phyloP scores from a whole-genome alignment of 1,140 invertebrate genomes.

The Globodera rostochiensis region DNA sequence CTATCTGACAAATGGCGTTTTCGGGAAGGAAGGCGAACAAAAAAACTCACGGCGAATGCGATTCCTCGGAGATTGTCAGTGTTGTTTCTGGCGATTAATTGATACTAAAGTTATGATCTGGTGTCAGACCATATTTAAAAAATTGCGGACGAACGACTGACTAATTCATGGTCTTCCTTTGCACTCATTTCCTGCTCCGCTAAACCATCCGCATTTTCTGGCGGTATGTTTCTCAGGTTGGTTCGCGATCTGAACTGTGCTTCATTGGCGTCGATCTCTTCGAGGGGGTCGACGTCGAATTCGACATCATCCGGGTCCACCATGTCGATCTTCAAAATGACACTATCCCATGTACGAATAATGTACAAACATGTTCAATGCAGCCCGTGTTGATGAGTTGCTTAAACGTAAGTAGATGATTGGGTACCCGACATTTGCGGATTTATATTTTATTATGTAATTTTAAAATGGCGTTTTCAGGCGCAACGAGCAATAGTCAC shows the following conservation, averaged over 20 bases:
- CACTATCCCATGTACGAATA: not conserved
- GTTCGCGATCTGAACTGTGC: slow-evolving; percentile 52
- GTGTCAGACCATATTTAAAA: not conserved
- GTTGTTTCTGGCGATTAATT: slow-evolving; percentile 56
- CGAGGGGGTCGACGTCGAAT: slow-evolving; percentile 55
- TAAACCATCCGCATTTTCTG: slow-evolving; percentile 33
- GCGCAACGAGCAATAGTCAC: too few relatives aligned
- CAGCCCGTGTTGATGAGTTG: slow-evolving; percentile 64
- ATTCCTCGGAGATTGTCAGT: slow-evolving; percentile 51
- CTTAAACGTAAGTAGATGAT: slow-evolving; percentile 35
- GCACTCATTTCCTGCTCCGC: slow-evolving; percentile 22
- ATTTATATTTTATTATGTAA: slow-evolving; percentile 1
- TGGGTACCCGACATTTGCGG: too few relatives aligned
- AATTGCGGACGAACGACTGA: slow-evolving; percentile 14
- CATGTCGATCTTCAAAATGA: slow-evolving; percentile 47
- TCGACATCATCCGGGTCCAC: slow-evolving; percentile 56
- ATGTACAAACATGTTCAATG: slow-evolving; percentile 51
- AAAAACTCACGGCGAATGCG: slow-evolving; percentile 48
- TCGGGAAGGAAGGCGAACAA: not conserved
- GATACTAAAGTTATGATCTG: not conserved
- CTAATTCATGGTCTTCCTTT: slow-evolving; percentile 53
- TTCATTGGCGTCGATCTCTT: slow-evolving; percentile 52
- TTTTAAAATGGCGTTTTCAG: too few relatives aligned
- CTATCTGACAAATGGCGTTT: slow-evolving; percentile 27
- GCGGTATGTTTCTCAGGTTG: slow-evolving; percentile 42